Evolutionary conservation across 2,888 invertebrate species (phyloP), one percentile per base, ranked within the genome.

Genomic region (Amblyjoppa proteus): DNA sequence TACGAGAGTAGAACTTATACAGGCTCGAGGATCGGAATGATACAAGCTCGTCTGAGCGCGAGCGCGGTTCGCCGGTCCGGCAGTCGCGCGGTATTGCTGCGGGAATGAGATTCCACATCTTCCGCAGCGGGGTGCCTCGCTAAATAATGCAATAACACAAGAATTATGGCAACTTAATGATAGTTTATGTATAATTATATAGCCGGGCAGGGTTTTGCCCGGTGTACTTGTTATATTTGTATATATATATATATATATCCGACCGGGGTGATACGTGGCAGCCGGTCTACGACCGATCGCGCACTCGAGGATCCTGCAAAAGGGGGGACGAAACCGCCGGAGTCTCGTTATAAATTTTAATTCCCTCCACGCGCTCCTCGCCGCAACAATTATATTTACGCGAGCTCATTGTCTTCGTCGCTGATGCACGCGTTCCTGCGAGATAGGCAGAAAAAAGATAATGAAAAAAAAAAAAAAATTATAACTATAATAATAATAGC

Each of bases 61-160:
- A 66, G 87, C 87, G 83, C 61, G 75, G 69, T 83, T 79, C 53
- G 74, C 41, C 78, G 51, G 64, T 71, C 28, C 49, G 64, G 28
- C 64, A 13, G 41, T 58, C 31, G 11, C 66, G 68, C 70, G 85
- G 75, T 61, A 81, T 81, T 81, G 64, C 76, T 49, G 45, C 66
- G 79, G 87, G 88, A 87, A 85, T 88, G 88, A 85, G 90, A 92
- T 91, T 92, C 89, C 90, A 81, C 90, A 88, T 91, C 90, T 89
- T 73, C 82, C 93, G 51, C 93, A 89, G 91, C 92, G 88, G 93
- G 93, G 90, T 70, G 90, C 90, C 91, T 82, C 83, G 91, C 92
- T 93, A 93, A 93, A 93, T 93, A 93, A 93, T 91, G 92, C 92
- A 93, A 93, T 93, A 93, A 93, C 91, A 88, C 87, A 91, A 93